phyloP scores from a whole-genome alignment of 2,888 invertebrate genomes.

The Calliphora vomitoria region DNA sequence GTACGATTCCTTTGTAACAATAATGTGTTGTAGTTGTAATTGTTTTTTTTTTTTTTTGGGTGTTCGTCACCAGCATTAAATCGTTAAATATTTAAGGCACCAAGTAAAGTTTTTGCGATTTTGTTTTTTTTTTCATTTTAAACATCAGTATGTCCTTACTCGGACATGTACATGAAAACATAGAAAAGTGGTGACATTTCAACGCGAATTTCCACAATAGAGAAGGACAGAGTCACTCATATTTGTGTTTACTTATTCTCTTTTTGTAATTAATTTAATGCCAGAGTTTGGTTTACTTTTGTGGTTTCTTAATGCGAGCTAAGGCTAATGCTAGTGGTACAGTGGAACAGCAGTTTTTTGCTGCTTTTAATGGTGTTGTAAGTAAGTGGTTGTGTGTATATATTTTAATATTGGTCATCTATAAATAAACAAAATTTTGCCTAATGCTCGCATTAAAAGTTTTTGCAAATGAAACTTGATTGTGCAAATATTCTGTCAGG shows the following conservation, averaged over 20 bases:
- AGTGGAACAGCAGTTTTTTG: neutral
- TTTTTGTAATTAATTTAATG: slow-evolving; percentile 30
- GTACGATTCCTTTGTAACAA: no score
- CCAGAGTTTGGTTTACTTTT: slow-evolving; percentile 31
- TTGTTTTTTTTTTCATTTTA: no score
- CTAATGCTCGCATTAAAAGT: slow-evolving; percentile 10
- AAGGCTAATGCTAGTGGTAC: neutral
- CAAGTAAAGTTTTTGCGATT: no score
- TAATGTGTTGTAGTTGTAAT: no score
- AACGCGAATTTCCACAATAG: neutral
- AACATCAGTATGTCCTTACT: no score
- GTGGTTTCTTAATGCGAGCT: slow-evolving; percentile 20
- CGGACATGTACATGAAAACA: neutral
- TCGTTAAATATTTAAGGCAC: no score
- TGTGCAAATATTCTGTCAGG: no score
- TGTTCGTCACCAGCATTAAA: no score
- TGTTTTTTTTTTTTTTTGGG: no score
- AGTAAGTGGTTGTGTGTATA: neutral
- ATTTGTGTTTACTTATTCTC: neutral
- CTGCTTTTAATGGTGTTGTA: neutral
- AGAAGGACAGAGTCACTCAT: neutral
- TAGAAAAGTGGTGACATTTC: neutral
- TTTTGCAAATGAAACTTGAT: neutral
- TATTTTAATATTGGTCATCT: neutral
- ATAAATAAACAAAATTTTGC: neutral